Evolutionary conservation across 2,888 invertebrate genomes (phyloP).

Genomic region (Polydrusus cervinus): DNA sequence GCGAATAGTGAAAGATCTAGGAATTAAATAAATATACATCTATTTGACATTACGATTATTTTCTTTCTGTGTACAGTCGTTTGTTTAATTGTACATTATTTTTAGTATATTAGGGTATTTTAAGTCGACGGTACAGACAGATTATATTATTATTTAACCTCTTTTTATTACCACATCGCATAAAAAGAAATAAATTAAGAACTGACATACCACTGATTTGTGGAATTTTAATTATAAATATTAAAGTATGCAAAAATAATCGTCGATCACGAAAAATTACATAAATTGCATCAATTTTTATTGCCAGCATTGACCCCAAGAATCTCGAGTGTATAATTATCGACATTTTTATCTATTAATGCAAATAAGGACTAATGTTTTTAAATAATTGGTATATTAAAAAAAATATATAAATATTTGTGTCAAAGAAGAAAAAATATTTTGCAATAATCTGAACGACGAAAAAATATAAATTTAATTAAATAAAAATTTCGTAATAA

Average conservation of each 20-base stretch:
- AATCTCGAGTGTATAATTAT: background rate
- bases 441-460: background rate
- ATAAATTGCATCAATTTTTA: conserved; percentile 20
- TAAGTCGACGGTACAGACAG: no score
- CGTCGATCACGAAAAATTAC: conserved; percentile 15
- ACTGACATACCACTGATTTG: background rate
- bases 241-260: conserved; percentile 11
- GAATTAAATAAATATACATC: no score
- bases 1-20: no score
- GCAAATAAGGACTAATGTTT: background rate
- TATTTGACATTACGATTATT: no score
- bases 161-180: no score
- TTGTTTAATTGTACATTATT: no score
- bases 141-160: no score
- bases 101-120: no score
- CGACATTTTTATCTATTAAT: background rate
- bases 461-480: background rate
- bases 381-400: background rate
- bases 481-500: background rate
- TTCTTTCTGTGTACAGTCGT: no score
- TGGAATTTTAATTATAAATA: conserved; percentile 2
- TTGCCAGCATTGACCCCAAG: conserved; percentile 8
- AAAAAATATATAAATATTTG: background rate
- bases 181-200: no score
- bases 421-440: background rate